These are phyloP conservation scores for Buteo buteo DNA, from an alignment of 2,113 vertebrate genomes.

Conservation along the genomic window DNA sequence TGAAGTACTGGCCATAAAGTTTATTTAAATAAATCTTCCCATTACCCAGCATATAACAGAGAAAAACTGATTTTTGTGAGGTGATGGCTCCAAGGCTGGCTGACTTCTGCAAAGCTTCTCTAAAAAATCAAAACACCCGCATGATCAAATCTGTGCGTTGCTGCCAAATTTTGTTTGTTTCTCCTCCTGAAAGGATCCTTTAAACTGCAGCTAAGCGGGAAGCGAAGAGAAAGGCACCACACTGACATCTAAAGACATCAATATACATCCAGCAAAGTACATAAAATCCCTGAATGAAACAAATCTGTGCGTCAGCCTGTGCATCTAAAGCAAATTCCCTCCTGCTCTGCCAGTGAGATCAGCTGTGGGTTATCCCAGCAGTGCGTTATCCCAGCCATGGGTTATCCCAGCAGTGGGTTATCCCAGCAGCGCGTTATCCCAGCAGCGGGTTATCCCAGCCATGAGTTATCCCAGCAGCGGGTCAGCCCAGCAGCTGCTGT, in stretches of 20 bases:
- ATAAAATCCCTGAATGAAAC: not conserved
- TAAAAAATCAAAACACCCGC: not conserved
- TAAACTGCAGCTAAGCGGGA: not conserved
- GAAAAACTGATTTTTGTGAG: not conserved
- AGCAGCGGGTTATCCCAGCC: not conserved
- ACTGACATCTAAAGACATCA: conserved; percentile 7
- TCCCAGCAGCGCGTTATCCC: too few relatives aligned
- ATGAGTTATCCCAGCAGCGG: not conserved
- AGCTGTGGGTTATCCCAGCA: not conserved
- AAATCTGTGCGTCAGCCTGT: rapidly evolving
- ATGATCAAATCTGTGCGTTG: not conserved
- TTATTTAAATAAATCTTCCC: not conserved
- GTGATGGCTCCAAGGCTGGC: not conserved
- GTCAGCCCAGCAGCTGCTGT: not conserved
- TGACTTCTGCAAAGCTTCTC: not conserved
- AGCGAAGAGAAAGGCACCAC: not conserved
- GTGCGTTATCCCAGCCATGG: rapidly evolving
- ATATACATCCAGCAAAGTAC: not conserved
- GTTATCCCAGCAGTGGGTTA: rapidly evolving
- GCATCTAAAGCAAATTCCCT: not conserved
- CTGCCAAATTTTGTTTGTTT: conserved; percentile 1
- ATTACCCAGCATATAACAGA: not conserved
- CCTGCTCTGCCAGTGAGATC: not conserved
- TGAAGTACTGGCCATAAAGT: not conserved
- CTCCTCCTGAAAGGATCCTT: not conserved